Base-by-base conservation (phyloP, 2,888 invertebrate species). In the Druceiella hillmani region DNA sequence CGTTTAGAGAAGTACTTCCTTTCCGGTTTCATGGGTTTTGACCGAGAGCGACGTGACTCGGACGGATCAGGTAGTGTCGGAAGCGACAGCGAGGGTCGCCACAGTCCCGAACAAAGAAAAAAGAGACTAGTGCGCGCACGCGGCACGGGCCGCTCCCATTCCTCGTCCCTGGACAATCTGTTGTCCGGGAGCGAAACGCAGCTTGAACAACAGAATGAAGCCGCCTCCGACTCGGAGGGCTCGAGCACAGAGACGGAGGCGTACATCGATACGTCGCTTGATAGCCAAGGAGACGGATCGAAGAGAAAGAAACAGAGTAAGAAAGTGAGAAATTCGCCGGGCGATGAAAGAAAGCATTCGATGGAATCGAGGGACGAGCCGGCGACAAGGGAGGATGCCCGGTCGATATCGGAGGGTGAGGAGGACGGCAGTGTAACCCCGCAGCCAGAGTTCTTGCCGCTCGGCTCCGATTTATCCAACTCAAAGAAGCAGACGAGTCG, bases 1-100 rank as follows among this genome's bases (percentile, higher is more conserved):
- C 76, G 91, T 10, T 62, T 92, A 44, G 91, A 92, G 60, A 90
- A 90, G 59, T 93, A 93, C 64, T 93, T 92, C 60, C 66, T 90
- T 1, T 84, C 85, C 0, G 88, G 87, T 20, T 87, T 89, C 54
- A 83, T 88, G 76, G 87, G 87, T 2, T 87, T 87, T 51, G 82
- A 79, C 49, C 79, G 80, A 32, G 84, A 84, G 51, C 74, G 84
- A 41, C 75, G 84, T 22, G 86, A 87, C 53, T 83, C 86, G 0
- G 87, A 87, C 52, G 90, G 88, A 2, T 85, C 84, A 16, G 86
- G 86, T 2, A 89, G 89, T 54, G 91, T 91, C 1, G 91, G 91
- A 4, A 90, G 90, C 63, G 90, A 91, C 53, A 89, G 89, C 55
- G 91, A 91, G 57, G 90, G 90, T 2, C 78, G 81, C 49, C 89